Evolutionary conservation across 2,113 vertebrate genomes (phyloP), one percentile per base, ranked within the genome.

Genomic region (Lipophrys pholis): DNA sequence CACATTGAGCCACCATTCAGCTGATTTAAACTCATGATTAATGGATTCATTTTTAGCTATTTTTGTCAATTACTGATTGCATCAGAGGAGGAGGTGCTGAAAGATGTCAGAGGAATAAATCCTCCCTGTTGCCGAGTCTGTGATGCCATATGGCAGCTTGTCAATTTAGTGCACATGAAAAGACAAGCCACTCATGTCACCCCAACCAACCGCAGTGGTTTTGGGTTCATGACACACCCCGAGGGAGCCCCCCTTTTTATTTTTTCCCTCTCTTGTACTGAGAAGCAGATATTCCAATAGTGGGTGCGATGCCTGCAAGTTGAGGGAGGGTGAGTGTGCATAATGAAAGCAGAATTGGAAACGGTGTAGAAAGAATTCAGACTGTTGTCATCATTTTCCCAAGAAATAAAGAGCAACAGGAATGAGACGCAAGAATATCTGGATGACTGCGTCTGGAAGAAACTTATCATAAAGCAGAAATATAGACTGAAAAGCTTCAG

Each of bases 91-190:
- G 2, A 58, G 48, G 60, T 68, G 55, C 48, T 49, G 21, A 49
- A 65, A 39, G 35, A 15, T 53, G 62, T 30, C 43, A 67, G 17
- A 39, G 43, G n/a, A 51, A 48, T 11, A 9, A 70, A 38, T 80
- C 9, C n/a, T 75, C 48, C 55, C 69, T 52, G 42, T 80, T 54
- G 49, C 39, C 16, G 49, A 67, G 73, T 65, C 14, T 56, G 36
- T 76, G 73, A 69, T 68, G 64, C 73, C 56, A 55, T 51, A 35
- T 68, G 73, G 64, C 76, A 62, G 52, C 30, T 59, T 74, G 43
- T 77, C 62, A 71, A 62, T 81, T 63, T 49, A 56, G 52, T 60
- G 16, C 36, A 56, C 11, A 30, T 30, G 21, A 30, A 30, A 30
- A 30, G 21, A 30, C 21, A 30, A 30, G 21, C 21, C 0, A 5